Percentiles rank a stretch among this genome's conserved stretches.
Evolutionary conservation across 2,797 vertebrate genomes (phyloP).

Genomic region (Neosilurus mollespiculum): DNA sequence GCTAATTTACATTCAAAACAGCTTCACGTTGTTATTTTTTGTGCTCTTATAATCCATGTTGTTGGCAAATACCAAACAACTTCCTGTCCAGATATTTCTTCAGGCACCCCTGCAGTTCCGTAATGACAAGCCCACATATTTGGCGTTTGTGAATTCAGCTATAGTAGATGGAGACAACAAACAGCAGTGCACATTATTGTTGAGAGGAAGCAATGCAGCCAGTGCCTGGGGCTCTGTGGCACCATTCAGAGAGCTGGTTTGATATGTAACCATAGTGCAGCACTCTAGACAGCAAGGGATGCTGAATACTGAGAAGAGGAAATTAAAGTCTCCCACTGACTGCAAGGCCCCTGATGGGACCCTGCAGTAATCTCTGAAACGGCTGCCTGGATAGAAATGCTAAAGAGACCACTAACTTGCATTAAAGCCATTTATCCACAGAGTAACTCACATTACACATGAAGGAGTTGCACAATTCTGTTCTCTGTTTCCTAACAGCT

Average conservation of each 20-base stretch:
- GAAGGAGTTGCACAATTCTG: constrained; percentile 47
- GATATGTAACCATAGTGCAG: constrained; percentile 48
- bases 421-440: constrained; percentile 39
- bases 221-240: constrained; percentile 33
- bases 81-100: constrained; percentile 20
- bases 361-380: constrained; percentile 42
- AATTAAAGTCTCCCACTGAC: constrained; percentile 47
- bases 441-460: constrained; percentile 31
- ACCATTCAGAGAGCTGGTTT: constrained; percentile 46
- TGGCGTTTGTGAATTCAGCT: constrained; percentile 26
- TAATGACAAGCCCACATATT: constrained; percentile 15
- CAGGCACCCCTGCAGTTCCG: constrained; percentile 10
- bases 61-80: constrained; percentile 5
- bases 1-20: constrained; percentile 1
- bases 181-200: constrained; percentile 22
- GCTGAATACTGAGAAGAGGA: constrained; percentile 37
- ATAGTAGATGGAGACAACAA: constrained; percentile 36
- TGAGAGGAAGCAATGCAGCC: constrained; percentile 27
- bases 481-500: constrained; percentile 53
- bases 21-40: background rate
- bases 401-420: constrained; percentile 41
- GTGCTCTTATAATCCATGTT: background rate
- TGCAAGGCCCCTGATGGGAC: constrained; percentile 39
- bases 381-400: constrained; percentile 40
- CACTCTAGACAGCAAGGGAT: constrained; percentile 41